These are phyloP conservation scores for Otus scops DNA, from an alignment of 2,797 vertebrate genomes.

Conservation along the genomic window DNA sequence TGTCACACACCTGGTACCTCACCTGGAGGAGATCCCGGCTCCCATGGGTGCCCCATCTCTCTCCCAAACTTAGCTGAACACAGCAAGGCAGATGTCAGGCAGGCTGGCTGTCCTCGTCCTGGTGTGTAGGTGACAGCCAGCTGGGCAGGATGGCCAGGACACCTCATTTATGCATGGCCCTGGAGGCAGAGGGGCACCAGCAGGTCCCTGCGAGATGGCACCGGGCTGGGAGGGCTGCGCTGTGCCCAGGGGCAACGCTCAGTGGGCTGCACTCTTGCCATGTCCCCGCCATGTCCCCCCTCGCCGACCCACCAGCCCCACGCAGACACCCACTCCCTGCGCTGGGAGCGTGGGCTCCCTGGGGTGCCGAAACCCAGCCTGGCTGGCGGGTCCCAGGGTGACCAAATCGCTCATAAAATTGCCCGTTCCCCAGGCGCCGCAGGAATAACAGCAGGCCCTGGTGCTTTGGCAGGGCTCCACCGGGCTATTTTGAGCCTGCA, in stretches of 20 bases:
- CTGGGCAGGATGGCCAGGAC: accelerated
- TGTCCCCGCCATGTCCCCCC: accelerated
- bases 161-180: accelerated
- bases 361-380: neutral
- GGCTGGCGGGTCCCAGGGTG: neutral
- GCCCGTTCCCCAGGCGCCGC: neutral
- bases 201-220: neutral
- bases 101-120: neutral
- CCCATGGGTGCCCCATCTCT: neutral
- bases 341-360: accelerated
- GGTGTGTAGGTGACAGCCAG: neutral
- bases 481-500: neutral
- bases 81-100: neutral
- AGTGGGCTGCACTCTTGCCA: accelerated
- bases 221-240: neutral
- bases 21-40: neutral
- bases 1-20: neutral
- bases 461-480: neutral
- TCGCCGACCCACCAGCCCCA: accelerated
- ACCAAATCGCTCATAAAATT: neutral
- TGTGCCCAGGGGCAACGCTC: accelerated
- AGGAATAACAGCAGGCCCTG: neutral
- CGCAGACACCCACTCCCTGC: no score
- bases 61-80: neutral
- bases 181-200: neutral